Percentiles rank a stretch among this genome's conserved stretches.
These are phyloP conservation scores for Dryomyza anilis DNA, from an alignment of 2,888 invertebrate genomes.

Conservation along the genomic window DNA sequence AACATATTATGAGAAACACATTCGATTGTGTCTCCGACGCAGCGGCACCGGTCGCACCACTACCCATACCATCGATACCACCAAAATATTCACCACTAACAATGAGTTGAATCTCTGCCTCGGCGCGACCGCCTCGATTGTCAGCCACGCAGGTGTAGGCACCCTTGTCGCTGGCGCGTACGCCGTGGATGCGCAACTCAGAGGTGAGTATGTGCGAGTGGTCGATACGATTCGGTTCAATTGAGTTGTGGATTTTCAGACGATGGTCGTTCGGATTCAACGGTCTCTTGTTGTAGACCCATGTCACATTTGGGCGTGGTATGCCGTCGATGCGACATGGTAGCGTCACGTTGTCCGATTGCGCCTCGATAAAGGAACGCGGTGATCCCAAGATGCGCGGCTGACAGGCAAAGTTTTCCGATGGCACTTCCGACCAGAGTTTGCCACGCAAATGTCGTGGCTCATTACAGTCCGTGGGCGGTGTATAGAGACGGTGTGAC, in stretches of 20 bases:
- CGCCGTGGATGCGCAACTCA: conserved; percentile 71
- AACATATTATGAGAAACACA: conserved; percentile 58
- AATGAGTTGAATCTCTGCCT: conserved; percentile 73
- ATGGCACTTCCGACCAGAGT: conserved; percentile 74
- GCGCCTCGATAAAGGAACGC: conserved; percentile 65
- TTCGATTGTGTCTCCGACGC: conserved; percentile 62
- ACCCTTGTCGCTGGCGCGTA: conserved; percentile 70
- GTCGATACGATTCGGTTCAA: conserved; percentile 46
- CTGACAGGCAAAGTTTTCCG: conserved; percentile 80
- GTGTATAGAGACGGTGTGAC: conserved; percentile 74
- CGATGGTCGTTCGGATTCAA: conserved; percentile 52
- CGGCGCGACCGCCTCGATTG: conserved; percentile 80
- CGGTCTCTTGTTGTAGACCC: conserved; percentile 63
- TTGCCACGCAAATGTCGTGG: conserved; percentile 72
- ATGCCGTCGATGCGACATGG: conserved; percentile 68
- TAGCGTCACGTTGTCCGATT: conserved; percentile 72
- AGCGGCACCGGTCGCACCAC: conserved; percentile 50
- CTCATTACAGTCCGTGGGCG: conserved; percentile 74
- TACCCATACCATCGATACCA: conserved; percentile 50
- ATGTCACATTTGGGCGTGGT: conserved; percentile 78
- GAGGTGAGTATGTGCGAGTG: conserved; percentile 47
- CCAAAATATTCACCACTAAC: conserved; percentile 59
- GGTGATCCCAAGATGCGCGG: conserved; percentile 70
- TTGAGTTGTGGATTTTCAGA: conserved; percentile 50
- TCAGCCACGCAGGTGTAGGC: conserved; percentile 80